phyloP scores from a whole-genome alignment of 1,140 invertebrate genomes.

The Bombus sylvicola region DNA sequence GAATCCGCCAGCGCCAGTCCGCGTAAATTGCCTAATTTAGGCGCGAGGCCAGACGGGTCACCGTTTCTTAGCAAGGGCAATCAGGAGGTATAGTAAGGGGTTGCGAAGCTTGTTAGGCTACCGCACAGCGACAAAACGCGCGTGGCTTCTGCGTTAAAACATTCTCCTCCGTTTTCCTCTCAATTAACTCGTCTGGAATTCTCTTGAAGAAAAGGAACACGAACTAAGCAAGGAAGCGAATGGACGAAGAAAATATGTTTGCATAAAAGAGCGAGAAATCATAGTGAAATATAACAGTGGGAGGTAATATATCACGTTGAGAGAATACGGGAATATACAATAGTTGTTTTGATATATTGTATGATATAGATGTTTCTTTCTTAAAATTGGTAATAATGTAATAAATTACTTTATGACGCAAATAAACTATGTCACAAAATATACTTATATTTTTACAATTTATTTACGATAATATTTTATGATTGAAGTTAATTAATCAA shows the following conservation, averaged over 20 bases:
- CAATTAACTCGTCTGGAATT: neutral
- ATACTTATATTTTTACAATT: too few species aligned
- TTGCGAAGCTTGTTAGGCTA: conserved; percentile 62
- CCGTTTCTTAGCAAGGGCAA: conserved; percentile 60
- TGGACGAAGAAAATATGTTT: too few species aligned
- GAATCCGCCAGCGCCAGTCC: conserved; percentile 54
- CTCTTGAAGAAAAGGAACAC: too few species aligned
- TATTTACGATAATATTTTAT: too few species aligned
- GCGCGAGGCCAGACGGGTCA: conserved; percentile 59
- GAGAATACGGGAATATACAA: too few species aligned
- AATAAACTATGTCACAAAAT: too few species aligned
- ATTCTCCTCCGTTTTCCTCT: neutral
- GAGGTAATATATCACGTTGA: neutral
- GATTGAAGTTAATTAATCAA: too few species aligned
- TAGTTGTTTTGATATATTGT: neutral
- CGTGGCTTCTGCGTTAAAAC: neutral
- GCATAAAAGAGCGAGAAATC: neutral
- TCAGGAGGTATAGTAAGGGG: conserved; percentile 33
- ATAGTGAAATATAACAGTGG: neutral
- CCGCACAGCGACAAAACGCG: conserved; percentile 28
- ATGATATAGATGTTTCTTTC: neutral
- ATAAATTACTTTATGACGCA: too few species aligned
- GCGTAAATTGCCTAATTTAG: conserved; percentile 79
- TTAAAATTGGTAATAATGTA: too few species aligned
- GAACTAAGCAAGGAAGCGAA: too few species aligned